A percentile compares a stretch with the other conserved stretches of the same genome.
These are phyloP conservation scores for Drosophila pegasa DNA, from an alignment of 2,888 invertebrate genomes.

Conservation along the genomic window DNA sequence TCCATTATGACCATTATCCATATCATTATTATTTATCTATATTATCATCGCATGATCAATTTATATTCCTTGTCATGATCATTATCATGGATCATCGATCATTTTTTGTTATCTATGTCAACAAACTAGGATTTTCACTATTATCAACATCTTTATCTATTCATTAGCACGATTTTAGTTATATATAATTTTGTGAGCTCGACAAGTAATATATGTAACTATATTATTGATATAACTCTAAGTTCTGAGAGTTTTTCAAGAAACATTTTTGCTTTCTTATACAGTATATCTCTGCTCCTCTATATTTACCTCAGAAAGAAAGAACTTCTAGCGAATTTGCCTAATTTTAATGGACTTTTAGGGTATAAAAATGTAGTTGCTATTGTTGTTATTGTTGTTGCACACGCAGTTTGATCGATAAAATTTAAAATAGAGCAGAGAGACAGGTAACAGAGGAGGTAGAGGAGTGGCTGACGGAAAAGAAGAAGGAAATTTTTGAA, in stretches of 20 bases:
- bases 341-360: not conserved
- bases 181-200: no score
- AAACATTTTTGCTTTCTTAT: not conserved
- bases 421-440: conserved; percentile 65
- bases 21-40: not conserved
- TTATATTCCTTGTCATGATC: not conserved
- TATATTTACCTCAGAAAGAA: not conserved
- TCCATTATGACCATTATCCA: no score
- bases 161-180: not conserved
- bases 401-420: conserved; percentile 71
- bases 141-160: no score
- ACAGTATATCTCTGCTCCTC: not conserved
- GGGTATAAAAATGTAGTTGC: conserved; percentile 4
- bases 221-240: no score
- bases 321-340: not conserved
- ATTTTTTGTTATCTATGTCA: not conserved
- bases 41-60: not conserved
- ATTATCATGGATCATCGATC: not conserved
- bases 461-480: not conserved
- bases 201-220: no score
- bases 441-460: not conserved
- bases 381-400: conserved; percentile 26
- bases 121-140: not conserved
- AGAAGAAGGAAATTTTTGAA: no score
- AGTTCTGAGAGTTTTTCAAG: no score